Evolutionary conservation across 2,888 invertebrate species (phyloP).

Genomic region (Agriopis aurantiaria): DNA sequence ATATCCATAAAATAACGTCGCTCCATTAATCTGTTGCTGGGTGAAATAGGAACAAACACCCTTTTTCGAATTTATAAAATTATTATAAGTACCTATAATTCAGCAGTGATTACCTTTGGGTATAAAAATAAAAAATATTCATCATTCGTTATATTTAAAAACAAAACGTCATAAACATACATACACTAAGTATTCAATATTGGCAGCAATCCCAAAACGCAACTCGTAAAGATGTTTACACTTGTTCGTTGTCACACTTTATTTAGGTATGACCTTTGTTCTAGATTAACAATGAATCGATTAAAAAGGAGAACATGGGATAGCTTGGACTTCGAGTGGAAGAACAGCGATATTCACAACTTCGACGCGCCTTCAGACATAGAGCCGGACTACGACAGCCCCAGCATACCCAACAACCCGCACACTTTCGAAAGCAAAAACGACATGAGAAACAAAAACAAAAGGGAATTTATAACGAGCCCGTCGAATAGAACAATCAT

Average conservation of each 20-base stretch:
- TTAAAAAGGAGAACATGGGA: constrained; percentile 87
- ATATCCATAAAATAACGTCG: no score
- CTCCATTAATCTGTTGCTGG: no score
- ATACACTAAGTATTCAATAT: constrained; percentile 5
- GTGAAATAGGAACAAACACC: no score
- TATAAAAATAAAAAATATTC: background rate
- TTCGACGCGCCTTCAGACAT: constrained; percentile 82
- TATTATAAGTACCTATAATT: no score
- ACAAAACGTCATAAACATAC: background rate
- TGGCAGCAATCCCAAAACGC: constrained; percentile 24
- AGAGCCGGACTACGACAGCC: constrained; percentile 80
- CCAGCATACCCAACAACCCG: constrained; percentile 82
- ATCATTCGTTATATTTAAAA: background rate
- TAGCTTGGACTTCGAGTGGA: constrained; percentile 87
- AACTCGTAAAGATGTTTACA: constrained; percentile 18
- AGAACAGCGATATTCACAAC: constrained; percentile 79
- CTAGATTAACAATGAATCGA: constrained; percentile 76
- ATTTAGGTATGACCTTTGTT: constrained; percentile 8
- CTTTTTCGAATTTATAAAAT: no score
- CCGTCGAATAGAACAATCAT: constrained; percentile 90
- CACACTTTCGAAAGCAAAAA: constrained; percentile 78
- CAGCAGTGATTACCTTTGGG: no score
- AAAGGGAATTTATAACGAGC: constrained; percentile 68
- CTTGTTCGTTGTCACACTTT: background rate
- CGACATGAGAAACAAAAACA: constrained; percentile 60